Percentiles rank a stretch among this genome's conserved stretches.
Conservation (phyloP, 2,888 invertebrate genomes). For the Gymnocheta viridis region DNA sequence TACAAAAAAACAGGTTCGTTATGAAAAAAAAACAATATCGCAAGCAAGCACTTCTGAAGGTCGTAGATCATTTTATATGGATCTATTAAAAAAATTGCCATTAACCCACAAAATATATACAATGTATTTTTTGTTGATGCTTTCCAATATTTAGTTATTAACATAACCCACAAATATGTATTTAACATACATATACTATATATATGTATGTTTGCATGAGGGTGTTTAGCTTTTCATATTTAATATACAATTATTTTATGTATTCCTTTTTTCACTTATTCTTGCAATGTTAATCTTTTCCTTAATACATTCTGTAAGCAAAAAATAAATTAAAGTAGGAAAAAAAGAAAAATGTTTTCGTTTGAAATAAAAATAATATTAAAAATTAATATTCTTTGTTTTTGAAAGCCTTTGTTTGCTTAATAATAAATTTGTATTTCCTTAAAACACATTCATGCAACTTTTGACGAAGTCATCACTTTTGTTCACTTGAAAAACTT, state of each 20-base stretch:
- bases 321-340: not conserved
- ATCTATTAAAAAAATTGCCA: conserved; percentile 10
- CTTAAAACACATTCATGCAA: conserved; percentile 10
- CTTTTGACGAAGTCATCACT: conserved; percentile 36
- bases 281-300: not conserved
- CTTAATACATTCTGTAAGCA: not conserved
- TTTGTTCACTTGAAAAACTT: conserved; percentile 4
- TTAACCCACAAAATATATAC: conserved; percentile 45
- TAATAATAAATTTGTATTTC: conserved; percentile 17
- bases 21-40: conserved; percentile 15
- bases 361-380: conserved; percentile 35
- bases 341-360: conserved; percentile 9
- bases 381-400: conserved; percentile 54
- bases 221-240: conserved; percentile 59
- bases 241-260: not conserved
- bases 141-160: not conserved
- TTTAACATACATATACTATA: not conserved
- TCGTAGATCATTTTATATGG: conserved; percentile 39
- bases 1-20: conserved; percentile 31
- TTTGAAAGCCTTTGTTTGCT: conserved; percentile 54
- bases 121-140: not conserved
- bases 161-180: conserved; percentile 6
- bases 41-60: conserved; percentile 39
- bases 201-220: not conserved
- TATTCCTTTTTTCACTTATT: conserved; percentile 8